A percentile compares a stretch with the other conserved stretches of the same genome.
Evolutionary conservation across 2,113 vertebrate genomes (phyloP).

Genomic region (Crotalus tigris): DNA sequence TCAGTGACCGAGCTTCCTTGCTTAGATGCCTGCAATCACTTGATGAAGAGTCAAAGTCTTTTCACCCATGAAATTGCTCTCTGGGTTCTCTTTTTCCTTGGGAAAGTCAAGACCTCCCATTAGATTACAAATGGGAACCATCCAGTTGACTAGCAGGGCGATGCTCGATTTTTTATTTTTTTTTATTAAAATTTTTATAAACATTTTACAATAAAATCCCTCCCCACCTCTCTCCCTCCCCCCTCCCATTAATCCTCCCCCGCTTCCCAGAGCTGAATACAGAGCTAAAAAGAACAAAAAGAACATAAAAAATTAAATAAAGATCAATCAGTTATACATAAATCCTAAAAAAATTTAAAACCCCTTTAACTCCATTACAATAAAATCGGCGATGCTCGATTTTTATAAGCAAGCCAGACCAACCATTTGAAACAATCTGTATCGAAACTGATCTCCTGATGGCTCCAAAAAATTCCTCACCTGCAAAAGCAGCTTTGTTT

Average conservation of each 20-base stretch:
- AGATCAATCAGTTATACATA: too few species aligned
- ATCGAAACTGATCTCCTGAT: not conserved
- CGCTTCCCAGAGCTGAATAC: too few species aligned
- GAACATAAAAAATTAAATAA: too few species aligned
- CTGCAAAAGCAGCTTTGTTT: not conserved
- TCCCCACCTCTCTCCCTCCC: too few species aligned
- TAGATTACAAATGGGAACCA: not conserved
- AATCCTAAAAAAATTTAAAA: too few species aligned
- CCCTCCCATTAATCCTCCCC: too few species aligned
- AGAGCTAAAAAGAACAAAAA: too few species aligned
- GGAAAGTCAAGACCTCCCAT: conserved; percentile 51
- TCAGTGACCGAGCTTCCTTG: conserved; percentile 57
- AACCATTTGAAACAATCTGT: not conserved
- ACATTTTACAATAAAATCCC: too few species aligned
- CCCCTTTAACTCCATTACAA: too few species aligned
- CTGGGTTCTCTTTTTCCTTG: conserved; percentile 37
- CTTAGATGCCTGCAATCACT: conserved; percentile 38
- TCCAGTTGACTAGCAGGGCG: not conserved
- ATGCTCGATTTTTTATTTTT: not conserved
- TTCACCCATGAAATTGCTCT: conserved; percentile 59
- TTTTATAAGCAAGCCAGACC: not conserved
- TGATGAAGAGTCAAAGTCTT: conserved; percentile 47
- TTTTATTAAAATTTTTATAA: too few species aligned
- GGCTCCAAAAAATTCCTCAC: not conserved
- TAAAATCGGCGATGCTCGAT: not conserved